Base-by-base conservation (phyloP, 2,888 invertebrate genomes). In the Cerceris ruficornis region DNA sequence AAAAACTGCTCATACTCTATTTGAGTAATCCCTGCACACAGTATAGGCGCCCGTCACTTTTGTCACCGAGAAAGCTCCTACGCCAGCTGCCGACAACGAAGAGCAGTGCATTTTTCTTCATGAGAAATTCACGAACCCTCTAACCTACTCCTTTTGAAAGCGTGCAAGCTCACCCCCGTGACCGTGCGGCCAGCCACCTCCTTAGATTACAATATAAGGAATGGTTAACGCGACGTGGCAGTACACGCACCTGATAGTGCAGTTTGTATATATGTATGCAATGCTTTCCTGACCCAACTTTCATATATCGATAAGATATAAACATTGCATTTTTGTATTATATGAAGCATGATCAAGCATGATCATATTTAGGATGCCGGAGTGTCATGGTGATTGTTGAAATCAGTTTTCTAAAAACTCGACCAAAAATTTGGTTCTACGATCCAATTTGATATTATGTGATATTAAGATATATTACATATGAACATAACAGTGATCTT, bases 151-250 rank as follows among this genome's bases (percentile, higher is more conserved):
- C 81, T 84, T 87, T 87, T 87, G 84, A 85, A 87, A 75, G 82
- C 89, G 85, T 86, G 88, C 86, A 83, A 88, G 84, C 88, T 83
- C 80, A 78, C 83, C 76, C 77, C 82, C 84, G 79, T 80, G 84
- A 86, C 84, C 83, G 82, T 72, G 75, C 86, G 88, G 86, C 85
- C 86, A 85, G 87, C 87, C 87, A 89, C 89, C 90, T 89, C 84
- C 87, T 89, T 88, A 90, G 88, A 89, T 90, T 89, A 88, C 89
- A 87, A 89, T 88, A 88, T 89, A 88, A 90, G 86, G 86, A 89
- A 88, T 84, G 86, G 86, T 84, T 85, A 88, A 89, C 88, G 83
- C 87, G 86, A 88, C 83, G 86, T 89, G 86, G 86, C 85, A 71
- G 81, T 80, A 80, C 88, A 88, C 89, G 89, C 88, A 87, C 84